Conservation (phyloP, 2,113 vertebrate genomes). For the Cathartes aura region DNA sequence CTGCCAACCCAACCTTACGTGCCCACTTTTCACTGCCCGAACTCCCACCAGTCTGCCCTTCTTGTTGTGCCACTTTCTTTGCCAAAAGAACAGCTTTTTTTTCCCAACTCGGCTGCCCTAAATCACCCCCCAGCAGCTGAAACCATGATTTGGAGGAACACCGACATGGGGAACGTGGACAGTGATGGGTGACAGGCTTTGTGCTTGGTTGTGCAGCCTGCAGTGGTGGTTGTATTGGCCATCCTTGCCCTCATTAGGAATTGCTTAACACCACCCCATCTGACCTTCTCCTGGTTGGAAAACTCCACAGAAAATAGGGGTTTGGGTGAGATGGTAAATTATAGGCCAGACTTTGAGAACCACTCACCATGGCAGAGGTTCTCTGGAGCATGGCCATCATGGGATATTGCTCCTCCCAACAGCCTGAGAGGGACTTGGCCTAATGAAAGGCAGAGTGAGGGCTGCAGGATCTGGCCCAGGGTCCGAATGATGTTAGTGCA, state of each 20-base stretch:
- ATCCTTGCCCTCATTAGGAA: neutral
- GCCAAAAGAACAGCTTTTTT: neutral
- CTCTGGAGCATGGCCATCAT: neutral
- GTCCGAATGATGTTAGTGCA: neutral
- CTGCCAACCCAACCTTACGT: neutral
- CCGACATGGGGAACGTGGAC: rapidly evolving
- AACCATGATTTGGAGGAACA: neutral
- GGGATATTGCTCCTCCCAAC: neutral
- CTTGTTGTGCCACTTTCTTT: neutral
- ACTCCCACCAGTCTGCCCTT: neutral
- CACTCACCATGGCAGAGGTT: neutral
- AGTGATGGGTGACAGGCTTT: neutral
- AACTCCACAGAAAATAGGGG: neutral
- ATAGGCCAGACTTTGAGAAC: neutral
- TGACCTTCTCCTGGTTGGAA: neutral
- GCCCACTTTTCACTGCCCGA: neutral
- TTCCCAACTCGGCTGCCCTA: rapidly evolving
- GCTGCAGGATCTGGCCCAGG: neutral
- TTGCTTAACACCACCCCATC: neutral
- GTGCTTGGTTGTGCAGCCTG: neutral
- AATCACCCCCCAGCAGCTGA: neutral
- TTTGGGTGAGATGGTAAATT: neutral
- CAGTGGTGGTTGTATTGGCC: too few species aligned
- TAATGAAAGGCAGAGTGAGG: neutral
- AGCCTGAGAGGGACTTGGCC: neutral